Base-by-base conservation (phyloP, 2,888 invertebrate genomes). In the Pterostichus niger region DNA sequence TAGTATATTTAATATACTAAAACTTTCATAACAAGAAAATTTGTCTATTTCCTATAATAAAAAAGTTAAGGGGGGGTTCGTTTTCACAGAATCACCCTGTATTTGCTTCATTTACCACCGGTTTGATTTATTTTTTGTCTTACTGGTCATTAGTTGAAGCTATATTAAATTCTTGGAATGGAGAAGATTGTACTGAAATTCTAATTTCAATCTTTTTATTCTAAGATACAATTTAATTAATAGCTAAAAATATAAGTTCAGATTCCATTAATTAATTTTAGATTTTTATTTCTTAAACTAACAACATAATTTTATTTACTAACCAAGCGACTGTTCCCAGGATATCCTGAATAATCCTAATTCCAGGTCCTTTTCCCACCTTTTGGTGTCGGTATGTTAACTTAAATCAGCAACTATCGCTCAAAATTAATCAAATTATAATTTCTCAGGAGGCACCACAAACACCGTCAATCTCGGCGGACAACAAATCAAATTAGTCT, bases 401-500 rank as follows among this genome's bases (percentile, higher is more conserved):
- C 11, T 46, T n/a, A 9, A 9, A 46, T 11, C 24, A 2, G 1
- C 24, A 24, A 24, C 24, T 2, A 24, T 3, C 24, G 24, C 3
- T 24, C 24, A 24, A 24, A 24, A 1, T 24, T 2, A 1, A 24
- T 24, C 24, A 24, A 24, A 24, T 24, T 24, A 24, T 3, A 24
- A 24, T 24, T 24, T 24, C 33, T 84, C 85, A 79, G 85, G 86
- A 35, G 85, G 87, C 17, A 81, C 87, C 11, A 83, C 84, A 59
- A 84, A 73, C 59, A 80, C 84, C 4, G 84, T 84, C 0, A 84
- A 79, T 49, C 17, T 84, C 9, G 80, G 71, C 6, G 88, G 88
- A 6, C 90, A 90, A 86, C 88, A 89, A 52, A 88, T 90, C 13
- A 90, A 90, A 86, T 83, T 90, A 6, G 86, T 90, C 24, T 88